Evolutionary conservation across 2,797 vertebrate species (phyloP), one percentile per base, ranked within the genome.

Genomic region (Crossoptilon crossoptilon): DNA sequence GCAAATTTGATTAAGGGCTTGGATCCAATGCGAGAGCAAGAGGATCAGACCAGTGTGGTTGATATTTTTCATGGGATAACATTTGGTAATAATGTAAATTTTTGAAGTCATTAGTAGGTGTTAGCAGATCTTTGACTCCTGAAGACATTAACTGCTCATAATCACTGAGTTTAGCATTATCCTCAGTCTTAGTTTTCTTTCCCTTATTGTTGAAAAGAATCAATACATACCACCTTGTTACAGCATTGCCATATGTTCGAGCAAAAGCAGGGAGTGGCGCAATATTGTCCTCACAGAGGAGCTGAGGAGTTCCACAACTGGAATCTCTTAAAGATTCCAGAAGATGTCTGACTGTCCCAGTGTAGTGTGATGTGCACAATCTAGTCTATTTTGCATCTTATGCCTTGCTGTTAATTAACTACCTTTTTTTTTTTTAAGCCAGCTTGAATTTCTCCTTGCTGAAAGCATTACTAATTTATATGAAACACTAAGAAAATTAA

Each of bases 1-100:
- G 31, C 6, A 85, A 83, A 94, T 90, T 74, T 43, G 33, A 87
- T 88, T 88, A 94, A 90, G 69, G 55, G 9, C 37, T 39, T 84
- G 24, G 74, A n/a, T 46, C 23, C 21, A 72, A 46, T 9, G n/a
- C 74, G 49, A 91, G 90, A 94, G 31, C 56, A 82, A 51, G 49
- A 71, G 39, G 31, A 87, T 49, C 29, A 33, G 9, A 41, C 60
- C 87, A 63, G 46, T 37, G 63, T 37, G 39, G 29, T 51, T 80
- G 66, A 62, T 6, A 58, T 84, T 84, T 91, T 90, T 77, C 67
- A 53, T 33, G 69, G 37, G 29, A 56, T 41, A 27, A 66, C 37
- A 74, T 77, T 55, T 89, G 58, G 41, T n/a, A 90, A 43, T 43
- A 39, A 8, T 3, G 1, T 62, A 76, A 49, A 23, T 60, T 86